Evolutionary conservation across 2,113 vertebrate genomes (phyloP), one percentile per base, ranked within the genome.

Genomic region (Mustela lutreola): DNA sequence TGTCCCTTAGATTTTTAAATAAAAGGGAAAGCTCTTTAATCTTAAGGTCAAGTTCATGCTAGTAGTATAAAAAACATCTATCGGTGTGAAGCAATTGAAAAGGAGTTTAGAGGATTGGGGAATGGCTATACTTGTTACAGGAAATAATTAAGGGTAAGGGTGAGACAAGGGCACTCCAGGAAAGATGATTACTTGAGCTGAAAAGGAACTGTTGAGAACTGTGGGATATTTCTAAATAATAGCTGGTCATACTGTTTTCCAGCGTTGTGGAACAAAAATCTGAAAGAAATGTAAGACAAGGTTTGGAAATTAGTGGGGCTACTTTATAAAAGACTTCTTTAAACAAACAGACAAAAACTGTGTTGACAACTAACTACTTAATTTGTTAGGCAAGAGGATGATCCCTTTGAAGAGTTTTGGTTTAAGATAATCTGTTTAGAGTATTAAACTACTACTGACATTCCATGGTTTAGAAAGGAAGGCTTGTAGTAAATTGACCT

Each of bases 51-150:
- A 93, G 39, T 83, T 94, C 39, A 56, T 92, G 28, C 50, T 53
- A 36, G 28, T 79, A 31, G 28, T 92, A 92, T 84, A n/a, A 70
- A 95, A 95, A 62, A 65, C 53, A 62, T 28, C 7, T 89, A 70
- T 56, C 48, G 48, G 15, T 83, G 42, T 90, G 84, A 65, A 95
- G 89, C 80, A 92, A 83, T 48, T 96, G 91, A 89, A 91, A 96
- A 90, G 62, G 14, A 79, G 83, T 96, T 95, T 87, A 48, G 91
- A 83, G 56, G 75, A 73, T 67, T 95, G 85, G 45, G 9, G 45
- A 94, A 96, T 60, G 84, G 70, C 84, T 95, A 0, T 36, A 78
- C 53, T 92, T 96, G 76, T 79, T 91, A 92, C 19, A 83, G 80
- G 84, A 87, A 94, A 96, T 70, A 36, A 90, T 92, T 94, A 90